phyloP scores from a whole-genome alignment of 2,888 invertebrate species.

The Autographa pulchrina region DNA sequence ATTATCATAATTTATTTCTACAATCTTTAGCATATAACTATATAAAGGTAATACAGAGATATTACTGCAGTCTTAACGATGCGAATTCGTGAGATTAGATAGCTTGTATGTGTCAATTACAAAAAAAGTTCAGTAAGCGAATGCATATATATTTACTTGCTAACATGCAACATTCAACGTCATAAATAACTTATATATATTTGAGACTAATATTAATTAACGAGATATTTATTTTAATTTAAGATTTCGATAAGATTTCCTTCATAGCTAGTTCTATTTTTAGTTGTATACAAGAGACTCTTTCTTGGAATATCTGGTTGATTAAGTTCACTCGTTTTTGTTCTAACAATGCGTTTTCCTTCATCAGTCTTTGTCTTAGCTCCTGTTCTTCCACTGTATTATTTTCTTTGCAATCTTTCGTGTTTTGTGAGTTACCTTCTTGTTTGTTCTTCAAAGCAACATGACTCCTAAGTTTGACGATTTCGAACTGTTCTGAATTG shows the following conservation, averaged over 20 bases:
- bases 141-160: constrained; percentile 11
- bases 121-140: constrained; percentile 12
- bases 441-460: constrained; percentile 86
- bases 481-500: constrained; percentile 92
- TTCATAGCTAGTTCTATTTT: constrained; percentile 92
- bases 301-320: constrained; percentile 92
- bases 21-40: constrained; percentile 10
- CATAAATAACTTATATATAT: constrained; percentile 48
- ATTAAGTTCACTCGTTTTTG: constrained; percentile 91
- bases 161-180: constrained; percentile 27
- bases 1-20: constrained; percentile 21
- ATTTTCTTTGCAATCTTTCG: constrained; percentile 79
- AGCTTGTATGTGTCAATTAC: constrained; percentile 34
- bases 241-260: constrained; percentile 85
- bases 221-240: constrained; percentile 44
- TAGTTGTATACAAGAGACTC: constrained; percentile 92
- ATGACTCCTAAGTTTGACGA: constrained; percentile 90
- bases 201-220: constrained; percentile 36
- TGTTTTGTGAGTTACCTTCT: constrained; percentile 69
- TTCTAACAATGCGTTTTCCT: constrained; percentile 92
- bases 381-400: constrained; percentile 81
- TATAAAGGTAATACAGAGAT: constrained; percentile 36
- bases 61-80: constrained; percentile 48
- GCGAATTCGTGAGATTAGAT: constrained; percentile 38
- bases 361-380: constrained; percentile 81